Conservation (phyloP, 2,888 invertebrate species). For the Augochlorella aurata region DNA sequence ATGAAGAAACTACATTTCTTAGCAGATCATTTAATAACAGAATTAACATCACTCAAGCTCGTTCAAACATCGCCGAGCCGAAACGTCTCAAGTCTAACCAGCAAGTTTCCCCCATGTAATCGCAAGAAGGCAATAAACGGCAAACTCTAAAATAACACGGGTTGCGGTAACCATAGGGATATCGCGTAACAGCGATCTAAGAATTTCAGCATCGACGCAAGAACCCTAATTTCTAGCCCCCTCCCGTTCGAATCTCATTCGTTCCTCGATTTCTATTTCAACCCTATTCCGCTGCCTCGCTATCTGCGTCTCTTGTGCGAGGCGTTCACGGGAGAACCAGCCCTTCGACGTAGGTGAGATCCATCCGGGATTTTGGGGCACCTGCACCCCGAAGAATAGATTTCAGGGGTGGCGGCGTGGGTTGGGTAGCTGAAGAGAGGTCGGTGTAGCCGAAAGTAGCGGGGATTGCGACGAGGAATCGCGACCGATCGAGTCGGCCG, state of each 20-base stretch:
- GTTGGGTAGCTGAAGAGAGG: background rate
- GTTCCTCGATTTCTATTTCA: conserved; percentile 38
- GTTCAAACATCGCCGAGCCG: too few relatives aligned
- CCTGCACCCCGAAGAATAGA: conserved; percentile 43
- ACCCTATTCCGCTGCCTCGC: conserved; percentile 15
- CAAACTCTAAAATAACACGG: background rate
- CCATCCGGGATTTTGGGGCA: conserved; percentile 41
- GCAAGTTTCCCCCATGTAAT: too few relatives aligned
- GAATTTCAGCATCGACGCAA: background rate
- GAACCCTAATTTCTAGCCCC: conserved; percentile 10
- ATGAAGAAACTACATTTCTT: too few relatives aligned
- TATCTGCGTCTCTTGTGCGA: conserved; percentile 5
- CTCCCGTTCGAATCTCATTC: background rate
- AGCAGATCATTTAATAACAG: too few relatives aligned
- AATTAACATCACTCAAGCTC: too few relatives aligned
- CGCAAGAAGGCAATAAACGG: background rate
- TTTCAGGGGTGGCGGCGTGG: conserved; percentile 25
- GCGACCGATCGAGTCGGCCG: conserved; percentile 53
- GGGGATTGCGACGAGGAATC: conserved; percentile 31
- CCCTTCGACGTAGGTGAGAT: conserved; percentile 31
- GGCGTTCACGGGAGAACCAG: conserved; percentile 20
- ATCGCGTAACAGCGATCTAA: background rate
- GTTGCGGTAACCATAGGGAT: background rate
- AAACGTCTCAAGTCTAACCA: too few relatives aligned
- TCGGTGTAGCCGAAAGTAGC: background rate